Base-by-base conservation (phyloP, 1,140 invertebrate species). In the Anagrus nilaparvatae region DNA sequence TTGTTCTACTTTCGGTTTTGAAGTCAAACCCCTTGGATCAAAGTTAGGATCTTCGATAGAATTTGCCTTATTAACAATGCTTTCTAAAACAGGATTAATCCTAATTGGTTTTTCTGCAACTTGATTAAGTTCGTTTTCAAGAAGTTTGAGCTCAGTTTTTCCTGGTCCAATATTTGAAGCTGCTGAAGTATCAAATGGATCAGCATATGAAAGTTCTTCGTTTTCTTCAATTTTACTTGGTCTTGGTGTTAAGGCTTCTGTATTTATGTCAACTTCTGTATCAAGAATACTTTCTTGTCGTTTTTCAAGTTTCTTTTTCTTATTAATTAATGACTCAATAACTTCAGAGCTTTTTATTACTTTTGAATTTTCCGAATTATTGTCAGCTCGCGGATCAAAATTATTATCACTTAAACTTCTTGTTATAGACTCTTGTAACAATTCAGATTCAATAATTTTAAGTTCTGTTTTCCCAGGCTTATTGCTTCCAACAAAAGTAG, bases 171-270 rank as follows among this genome's bases (percentile, higher is more conserved):
- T 74, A 54, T 84, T 81, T 35, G 65, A 71, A 1, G 82, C 82
- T 47, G 82, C 80, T 3, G 82, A 86, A 2, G 84, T 87, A 53
- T 87, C 84, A 59, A 87, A 87, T 0, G 84, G 84, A 70, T 87
- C 84, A 14, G 56, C 44, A 33, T 74, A 69, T 0, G 52, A 57
- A 4, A 67, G 50, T 32, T 63, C 57, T 12, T 54, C 49, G 4
- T 63, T 62, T 21, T 60, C 60, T 25, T 64, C 56, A 10, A 57
- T 50, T 4, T 50, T 42, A 34, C 54, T 62, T 16, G 60, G 55
- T 47, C 63, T 69, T 0, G 81, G 81, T 3, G 78, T 81, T 12
- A 84, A 55, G 43, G 80, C 75, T 56, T 81, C 80, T 0, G 60
- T 57, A 4, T 72, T 69, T 44, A 80, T 73, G 38, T 78, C 75